phyloP scores from a whole-genome alignment of 2,797 vertebrate genomes.

The Cheirogaleus major region DNA sequence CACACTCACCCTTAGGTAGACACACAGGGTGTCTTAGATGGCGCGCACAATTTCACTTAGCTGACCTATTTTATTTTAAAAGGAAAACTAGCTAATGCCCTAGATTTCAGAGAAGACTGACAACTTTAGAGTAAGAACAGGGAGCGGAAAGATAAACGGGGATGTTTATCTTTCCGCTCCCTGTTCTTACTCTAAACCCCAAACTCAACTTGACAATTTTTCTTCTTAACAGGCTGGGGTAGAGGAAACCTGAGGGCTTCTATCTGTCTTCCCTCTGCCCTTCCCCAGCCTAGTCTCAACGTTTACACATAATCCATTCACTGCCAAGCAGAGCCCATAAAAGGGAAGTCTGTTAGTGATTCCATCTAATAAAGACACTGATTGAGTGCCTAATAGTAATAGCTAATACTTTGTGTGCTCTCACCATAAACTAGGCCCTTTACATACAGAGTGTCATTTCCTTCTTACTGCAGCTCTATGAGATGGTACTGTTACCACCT shows the following conservation, averaged over 20 bases:
- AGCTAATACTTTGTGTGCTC: background rate
- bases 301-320: background rate
- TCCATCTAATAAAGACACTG: background rate
- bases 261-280: background rate
- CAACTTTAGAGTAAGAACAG: too few relatives aligned
- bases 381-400: background rate
- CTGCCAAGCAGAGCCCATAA: background rate
- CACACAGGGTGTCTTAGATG: background rate
- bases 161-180: conserved; percentile 11
- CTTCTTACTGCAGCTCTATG: background rate
- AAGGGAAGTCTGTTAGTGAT: background rate
- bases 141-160: too few relatives aligned
- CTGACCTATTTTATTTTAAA: conserved; percentile 63
- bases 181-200: conserved; percentile 14
- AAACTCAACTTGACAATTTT: conserved; percentile 33
- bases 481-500: background rate
- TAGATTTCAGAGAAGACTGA: conserved; percentile 57
- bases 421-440: background rate
- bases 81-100: conserved; percentile 55
- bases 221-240: background rate
- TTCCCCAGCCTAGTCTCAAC: background rate
- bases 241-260: background rate
- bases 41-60: background rate
- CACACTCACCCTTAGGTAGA: background rate
- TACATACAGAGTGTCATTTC: background rate